Evolutionary conservation across 2,113 vertebrate genomes (phyloP).

Genomic region (Cranoglanis bouderius): DNA sequence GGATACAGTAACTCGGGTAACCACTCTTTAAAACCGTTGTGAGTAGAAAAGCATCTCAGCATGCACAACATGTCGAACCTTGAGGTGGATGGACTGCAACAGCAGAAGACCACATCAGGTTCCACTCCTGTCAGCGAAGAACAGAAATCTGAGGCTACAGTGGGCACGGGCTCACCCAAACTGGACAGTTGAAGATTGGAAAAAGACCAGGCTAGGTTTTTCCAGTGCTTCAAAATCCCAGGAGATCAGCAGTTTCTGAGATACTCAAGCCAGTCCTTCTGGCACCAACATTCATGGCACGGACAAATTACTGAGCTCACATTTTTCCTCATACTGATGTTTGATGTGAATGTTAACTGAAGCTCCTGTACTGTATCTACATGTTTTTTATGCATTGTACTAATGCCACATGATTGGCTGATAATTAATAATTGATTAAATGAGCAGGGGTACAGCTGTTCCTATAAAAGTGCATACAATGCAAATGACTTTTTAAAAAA

Average conservation of each 20-base stretch:
- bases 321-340: neutral
- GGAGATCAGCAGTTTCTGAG: neutral
- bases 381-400: neutral
- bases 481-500: neutral
- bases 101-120: neutral
- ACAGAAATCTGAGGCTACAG: neutral
- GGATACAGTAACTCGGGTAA: neutral
- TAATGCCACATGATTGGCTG: neutral
- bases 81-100: neutral
- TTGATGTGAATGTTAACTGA: neutral
- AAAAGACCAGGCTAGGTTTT: neutral
- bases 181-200: neutral
- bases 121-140: neutral
- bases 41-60: neutral
- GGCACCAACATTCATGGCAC: neutral
- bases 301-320: neutral
- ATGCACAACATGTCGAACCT: neutral
- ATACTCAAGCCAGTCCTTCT: neutral
- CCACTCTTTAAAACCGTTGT: neutral
- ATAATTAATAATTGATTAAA: neutral
- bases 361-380: neutral
- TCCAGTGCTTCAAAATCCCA: neutral
- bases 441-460: neutral
- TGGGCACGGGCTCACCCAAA: neutral
- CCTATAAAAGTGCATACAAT: neutral